A percentile compares a stretch with the other conserved stretches of the same genome.
Evolutionary conservation across 2,797 vertebrate species (phyloP).

Genomic region (Onychomys leucogaster): DNA sequence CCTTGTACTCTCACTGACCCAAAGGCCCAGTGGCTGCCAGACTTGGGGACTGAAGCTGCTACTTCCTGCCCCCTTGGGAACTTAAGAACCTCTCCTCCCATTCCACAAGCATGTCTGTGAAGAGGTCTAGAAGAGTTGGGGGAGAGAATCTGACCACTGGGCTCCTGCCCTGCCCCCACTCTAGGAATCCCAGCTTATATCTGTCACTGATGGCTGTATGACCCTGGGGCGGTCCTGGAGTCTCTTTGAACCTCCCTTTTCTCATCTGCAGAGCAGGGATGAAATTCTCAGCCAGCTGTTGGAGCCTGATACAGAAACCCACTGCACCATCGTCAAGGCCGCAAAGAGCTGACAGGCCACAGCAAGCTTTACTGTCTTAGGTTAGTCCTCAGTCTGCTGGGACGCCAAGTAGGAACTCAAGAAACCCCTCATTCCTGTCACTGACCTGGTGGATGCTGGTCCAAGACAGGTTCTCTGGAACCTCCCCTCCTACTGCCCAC

Average conservation of each 20-base stretch:
- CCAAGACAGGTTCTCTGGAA: not conserved
- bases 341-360: too few relatives aligned
- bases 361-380: too few relatives aligned
- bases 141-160: not conserved
- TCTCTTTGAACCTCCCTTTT: not conserved
- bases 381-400: rapidly evolving
- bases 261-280: rapidly evolving
- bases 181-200: not conserved
- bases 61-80: not conserved
- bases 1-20: not conserved
- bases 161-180: not conserved
- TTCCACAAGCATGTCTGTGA: not conserved
- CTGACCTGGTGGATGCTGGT: rapidly evolving
- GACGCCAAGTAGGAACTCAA: rapidly evolving
- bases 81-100: not conserved
- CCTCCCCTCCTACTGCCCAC: not conserved
- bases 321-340: rapidly evolving
- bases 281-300: rapidly evolving
- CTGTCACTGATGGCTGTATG: not conserved
- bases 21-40: not conserved
- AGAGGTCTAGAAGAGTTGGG: not conserved
- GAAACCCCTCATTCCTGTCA: not conserved
- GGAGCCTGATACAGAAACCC: rapidly evolving
- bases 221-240: not conserved
- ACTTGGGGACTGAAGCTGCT: rapidly evolving